Evolutionary conservation across 1,140 invertebrate genomes (phyloP).

Genomic region (Saxidomus purpurata): DNA sequence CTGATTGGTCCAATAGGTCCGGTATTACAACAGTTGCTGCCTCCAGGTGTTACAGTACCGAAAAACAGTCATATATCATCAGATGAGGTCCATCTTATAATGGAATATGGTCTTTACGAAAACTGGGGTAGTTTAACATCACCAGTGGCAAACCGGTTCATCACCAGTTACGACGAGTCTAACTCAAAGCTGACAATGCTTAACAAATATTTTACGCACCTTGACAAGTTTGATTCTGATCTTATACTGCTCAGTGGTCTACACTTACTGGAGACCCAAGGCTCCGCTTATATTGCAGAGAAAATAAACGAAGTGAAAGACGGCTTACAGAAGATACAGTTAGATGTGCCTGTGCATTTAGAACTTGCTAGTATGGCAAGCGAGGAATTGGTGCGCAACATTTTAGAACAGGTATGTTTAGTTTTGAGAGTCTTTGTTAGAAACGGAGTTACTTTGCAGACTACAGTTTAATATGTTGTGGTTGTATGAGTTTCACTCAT

Average conservation of each 20-base stretch:
- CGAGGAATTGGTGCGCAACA: constrained; percentile 80
- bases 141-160: constrained; percentile 87
- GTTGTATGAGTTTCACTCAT: no score
- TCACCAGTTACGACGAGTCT: constrained; percentile 86
- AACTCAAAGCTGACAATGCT: constrained; percentile 84
- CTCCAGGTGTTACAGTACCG: constrained; percentile 82
- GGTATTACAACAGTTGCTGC: constrained; percentile 83
- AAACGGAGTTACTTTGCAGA: no score
- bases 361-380: constrained; percentile 87
- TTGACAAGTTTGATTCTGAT: constrained; percentile 84
- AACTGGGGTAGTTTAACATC: constrained; percentile 83
- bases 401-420: constrained; percentile 85
- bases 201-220: constrained; percentile 86
- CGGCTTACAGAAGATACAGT: constrained; percentile 81
- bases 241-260: constrained; percentile 86
- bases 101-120: constrained; percentile 87
- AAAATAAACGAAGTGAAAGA: constrained; percentile 82
- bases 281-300: constrained; percentile 80
- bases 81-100: constrained; percentile 87
- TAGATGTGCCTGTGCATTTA: constrained; percentile 85
- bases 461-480: no score
- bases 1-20: constrained; percentile 87
- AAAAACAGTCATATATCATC: constrained; percentile 79
- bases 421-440: no score
- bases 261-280: constrained; percentile 86